A percentile compares a stretch with the other conserved stretches of the same genome.
Evolutionary conservation across 2,888 invertebrate genomes (phyloP).

Genomic region (Cryptocephalus moraei): DNA sequence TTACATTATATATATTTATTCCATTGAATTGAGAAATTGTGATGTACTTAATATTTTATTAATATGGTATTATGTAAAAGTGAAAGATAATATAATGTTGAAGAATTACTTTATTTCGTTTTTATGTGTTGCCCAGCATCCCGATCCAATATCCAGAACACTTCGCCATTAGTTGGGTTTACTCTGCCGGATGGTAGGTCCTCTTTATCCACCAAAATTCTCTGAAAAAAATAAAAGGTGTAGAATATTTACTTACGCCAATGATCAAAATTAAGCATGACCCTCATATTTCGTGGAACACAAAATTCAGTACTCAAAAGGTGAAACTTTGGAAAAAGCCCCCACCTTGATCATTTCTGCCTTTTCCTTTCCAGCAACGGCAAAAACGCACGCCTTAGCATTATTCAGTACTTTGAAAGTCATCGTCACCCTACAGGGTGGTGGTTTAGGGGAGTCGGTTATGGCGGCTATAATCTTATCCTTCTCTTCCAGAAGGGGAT

Average conservation of each 20-base stretch:
- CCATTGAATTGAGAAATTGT: slow-evolving; percentile 24
- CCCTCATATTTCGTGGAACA: background rate
- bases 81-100: slow-evolving; percentile 11
- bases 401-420: slow-evolving; percentile 86
- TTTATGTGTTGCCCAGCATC: slow-evolving; percentile 38
- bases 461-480: slow-evolving; percentile 69
- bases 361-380: slow-evolving; percentile 75
- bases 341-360: slow-evolving; percentile 79
- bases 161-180: slow-evolving; percentile 54
- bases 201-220: slow-evolving; percentile 65
- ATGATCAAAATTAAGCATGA: background rate
- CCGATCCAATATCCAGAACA: slow-evolving; percentile 55
- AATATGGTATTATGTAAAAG: slow-evolving; percentile 24
- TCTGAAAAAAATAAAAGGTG: slow-evolving; percentile 45
- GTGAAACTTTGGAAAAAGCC: background rate
- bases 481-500: slow-evolving; percentile 53
- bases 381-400: slow-evolving; percentile 74
- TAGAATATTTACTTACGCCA: background rate
- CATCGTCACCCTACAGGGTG: slow-evolving; percentile 79
- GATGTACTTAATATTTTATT: slow-evolving; percentile 40
- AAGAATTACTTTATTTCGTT: background rate
- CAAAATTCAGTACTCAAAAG: background rate
- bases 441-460: slow-evolving; percentile 93
- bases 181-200: slow-evolving; percentile 69
- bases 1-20: slow-evolving; percentile 10